These are phyloP conservation scores for Criorhina ranunculi DNA, from an alignment of 2,888 invertebrate species.

Conservation along the genomic window DNA sequence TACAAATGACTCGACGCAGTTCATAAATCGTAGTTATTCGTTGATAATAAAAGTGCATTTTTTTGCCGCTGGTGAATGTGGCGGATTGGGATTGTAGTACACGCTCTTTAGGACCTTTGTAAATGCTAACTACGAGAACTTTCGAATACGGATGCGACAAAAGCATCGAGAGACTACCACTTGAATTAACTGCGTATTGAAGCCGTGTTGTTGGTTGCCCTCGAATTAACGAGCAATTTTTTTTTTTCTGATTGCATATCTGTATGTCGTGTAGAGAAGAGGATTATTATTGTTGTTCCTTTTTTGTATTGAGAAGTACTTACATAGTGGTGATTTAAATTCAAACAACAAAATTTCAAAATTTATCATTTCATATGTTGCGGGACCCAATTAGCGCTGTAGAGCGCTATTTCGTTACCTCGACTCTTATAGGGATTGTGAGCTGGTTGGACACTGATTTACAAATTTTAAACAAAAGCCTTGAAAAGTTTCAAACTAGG, in stretches of 20 bases:
- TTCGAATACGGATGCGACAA: conserved; percentile 23
- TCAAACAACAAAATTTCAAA: too few species aligned
- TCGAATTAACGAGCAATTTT: conserved; percentile 31
- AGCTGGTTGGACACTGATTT: too few species aligned
- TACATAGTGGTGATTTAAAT: too few species aligned
- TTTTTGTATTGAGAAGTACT: not conserved
- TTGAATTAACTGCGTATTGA: conserved; percentile 17
- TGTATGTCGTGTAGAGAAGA: not conserved
- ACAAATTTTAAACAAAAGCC: too few species aligned
- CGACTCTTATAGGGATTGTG: too few species aligned
- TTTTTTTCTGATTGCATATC: conserved; percentile 1
- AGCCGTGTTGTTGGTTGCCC: not conserved
- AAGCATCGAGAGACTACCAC: conserved; percentile 12
- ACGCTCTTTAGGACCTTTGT: conserved; percentile 17
- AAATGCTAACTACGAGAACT: conserved; percentile 14
- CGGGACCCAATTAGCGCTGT: too few species aligned
- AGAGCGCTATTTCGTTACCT: too few species aligned
- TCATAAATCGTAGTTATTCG: conserved; percentile 36
- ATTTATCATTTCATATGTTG: too few species aligned
- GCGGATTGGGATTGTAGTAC: conserved; percentile 4
- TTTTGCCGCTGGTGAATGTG: conserved; percentile 1
- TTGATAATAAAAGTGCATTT: conserved; percentile 24
- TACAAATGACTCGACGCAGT: conserved; percentile 13
- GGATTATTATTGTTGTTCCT: not conserved
- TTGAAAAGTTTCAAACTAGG: too few species aligned